These are phyloP conservation scores for Drosophila leontia DNA, from an alignment of 1,140 invertebrate genomes.

Conservation along the genomic window DNA sequence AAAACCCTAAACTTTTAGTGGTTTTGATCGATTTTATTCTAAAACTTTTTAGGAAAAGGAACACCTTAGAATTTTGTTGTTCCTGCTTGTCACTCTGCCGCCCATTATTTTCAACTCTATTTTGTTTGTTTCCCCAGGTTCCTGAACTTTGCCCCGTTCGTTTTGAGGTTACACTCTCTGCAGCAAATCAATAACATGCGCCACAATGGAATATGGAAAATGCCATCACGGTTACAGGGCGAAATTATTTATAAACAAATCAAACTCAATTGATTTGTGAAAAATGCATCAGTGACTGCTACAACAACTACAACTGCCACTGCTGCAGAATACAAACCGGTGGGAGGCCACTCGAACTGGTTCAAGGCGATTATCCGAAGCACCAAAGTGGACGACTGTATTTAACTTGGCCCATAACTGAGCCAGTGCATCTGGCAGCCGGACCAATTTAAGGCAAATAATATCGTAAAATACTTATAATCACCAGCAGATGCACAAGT, in stretches of 20 bases:
- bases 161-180: conserved; percentile 29
- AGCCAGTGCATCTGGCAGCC: conserved; percentile 38
- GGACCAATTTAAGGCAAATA: conserved; percentile 35
- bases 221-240: conserved; percentile 23
- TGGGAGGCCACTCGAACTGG: conserved; percentile 51
- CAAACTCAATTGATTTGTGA: conserved; percentile 64
- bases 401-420: conserved; percentile 54
- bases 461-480: conserved; percentile 35
- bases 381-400: neutral
- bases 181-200: conserved; percentile 47
- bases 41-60: neutral
- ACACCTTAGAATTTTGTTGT: conserved; percentile 4
- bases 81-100: neutral
- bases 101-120: conserved; percentile 32
- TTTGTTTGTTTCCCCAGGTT: conserved; percentile 5
- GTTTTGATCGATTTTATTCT: conserved; percentile 7
- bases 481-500: neutral
- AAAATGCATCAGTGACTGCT: conserved; percentile 36
- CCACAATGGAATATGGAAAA: conserved; percentile 17
- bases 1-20: neutral
- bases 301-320: neutral
- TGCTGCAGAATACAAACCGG: conserved; percentile 33
- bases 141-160: conserved; percentile 35
- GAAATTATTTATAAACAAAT: conserved; percentile 65
- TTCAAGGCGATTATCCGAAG: conserved; percentile 45